Evolutionary conservation across 2,113 vertebrate species (phyloP).

Genomic region (Crotalus helleri): DNA sequence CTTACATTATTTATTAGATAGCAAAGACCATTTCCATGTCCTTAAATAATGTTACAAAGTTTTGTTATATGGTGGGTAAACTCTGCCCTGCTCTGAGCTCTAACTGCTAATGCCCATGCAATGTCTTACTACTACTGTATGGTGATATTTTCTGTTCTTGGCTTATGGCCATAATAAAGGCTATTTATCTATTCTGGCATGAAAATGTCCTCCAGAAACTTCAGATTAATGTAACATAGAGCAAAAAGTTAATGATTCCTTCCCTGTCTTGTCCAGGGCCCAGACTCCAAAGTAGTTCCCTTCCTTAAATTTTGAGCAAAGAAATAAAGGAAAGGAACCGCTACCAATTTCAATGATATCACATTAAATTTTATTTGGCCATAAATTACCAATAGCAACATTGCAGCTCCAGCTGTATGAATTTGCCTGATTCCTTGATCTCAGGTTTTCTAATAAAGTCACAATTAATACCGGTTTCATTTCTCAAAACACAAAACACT

Average conservation of each 20-base stretch:
- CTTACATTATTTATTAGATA: background rate
- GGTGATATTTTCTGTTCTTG: background rate
- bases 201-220: background rate
- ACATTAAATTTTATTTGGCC: slow-evolving; percentile 11
- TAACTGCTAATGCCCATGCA: background rate
- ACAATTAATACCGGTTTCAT: slow-evolving; percentile 67
- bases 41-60: background rate
- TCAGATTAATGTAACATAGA: background rate
- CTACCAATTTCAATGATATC: background rate
- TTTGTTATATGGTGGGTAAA: background rate
- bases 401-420: slow-evolving; percentile 51
- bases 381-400: slow-evolving; percentile 32
- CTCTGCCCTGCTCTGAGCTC: background rate
- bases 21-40: background rate
- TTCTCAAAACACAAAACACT: slow-evolving; percentile 63
- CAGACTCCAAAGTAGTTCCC: background rate
- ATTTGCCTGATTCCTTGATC: slow-evolving; percentile 57
- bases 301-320: background rate
- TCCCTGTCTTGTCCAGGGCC: background rate
- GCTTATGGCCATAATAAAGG: background rate
- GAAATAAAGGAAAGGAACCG: background rate
- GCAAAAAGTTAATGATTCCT: background rate
- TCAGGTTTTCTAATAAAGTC: slow-evolving; percentile 64
- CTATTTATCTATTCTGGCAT: background rate
- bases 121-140: background rate